These are phyloP conservation scores for Anabacerthia variegaticeps DNA, from an alignment of 2,797 vertebrate species.

Conservation along the genomic window DNA sequence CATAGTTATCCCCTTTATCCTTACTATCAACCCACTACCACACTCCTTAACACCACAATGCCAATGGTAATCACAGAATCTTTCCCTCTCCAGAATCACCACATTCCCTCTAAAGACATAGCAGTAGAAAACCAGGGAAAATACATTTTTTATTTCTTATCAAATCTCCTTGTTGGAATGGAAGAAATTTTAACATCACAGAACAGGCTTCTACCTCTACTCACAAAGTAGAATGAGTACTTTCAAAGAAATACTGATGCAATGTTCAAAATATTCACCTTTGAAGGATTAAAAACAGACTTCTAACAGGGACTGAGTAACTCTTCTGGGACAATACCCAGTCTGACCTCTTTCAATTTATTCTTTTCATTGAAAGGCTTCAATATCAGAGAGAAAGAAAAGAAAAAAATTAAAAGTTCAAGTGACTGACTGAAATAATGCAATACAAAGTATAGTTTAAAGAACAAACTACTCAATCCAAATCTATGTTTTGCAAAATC, in stretches of 20 bases:
- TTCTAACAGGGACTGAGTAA: neutral
- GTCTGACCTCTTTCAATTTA: neutral
- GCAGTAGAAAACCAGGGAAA: neutral
- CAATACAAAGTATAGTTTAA: neutral
- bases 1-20: neutral
- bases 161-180: neutral
- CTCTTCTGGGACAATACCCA: neutral
- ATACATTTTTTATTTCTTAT: neutral
- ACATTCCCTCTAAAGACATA: neutral
- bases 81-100: neutral
- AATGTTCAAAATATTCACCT: neutral
- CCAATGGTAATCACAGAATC: neutral
- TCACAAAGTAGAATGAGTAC: neutral
- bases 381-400: neutral
- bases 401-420: neutral
- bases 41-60: neutral
- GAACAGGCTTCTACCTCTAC: neutral
- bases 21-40: neutral
- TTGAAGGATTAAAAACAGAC: neutral
- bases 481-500: neutral
- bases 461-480: neutral
- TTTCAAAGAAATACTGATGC: neutral
- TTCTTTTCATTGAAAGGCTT: neutral
- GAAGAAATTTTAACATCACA: neutral
- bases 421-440: neutral